These are phyloP conservation scores for Odontophorus gujanensis DNA, from an alignment of 2,113 vertebrate genomes.

Conservation along the genomic window DNA sequence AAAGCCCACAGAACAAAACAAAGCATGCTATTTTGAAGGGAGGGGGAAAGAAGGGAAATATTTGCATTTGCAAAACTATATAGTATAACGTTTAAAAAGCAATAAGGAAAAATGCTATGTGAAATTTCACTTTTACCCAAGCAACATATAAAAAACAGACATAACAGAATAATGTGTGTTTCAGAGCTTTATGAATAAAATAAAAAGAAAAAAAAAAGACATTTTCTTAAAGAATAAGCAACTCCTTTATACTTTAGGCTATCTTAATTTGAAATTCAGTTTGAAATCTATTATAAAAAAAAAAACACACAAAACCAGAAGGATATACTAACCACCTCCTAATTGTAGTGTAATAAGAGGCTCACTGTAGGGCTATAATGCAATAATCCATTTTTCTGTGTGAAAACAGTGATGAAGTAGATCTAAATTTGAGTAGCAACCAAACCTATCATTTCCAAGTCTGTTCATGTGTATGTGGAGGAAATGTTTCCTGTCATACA, in stretches of 20 bases:
- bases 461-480: background rate
- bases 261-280: background rate
- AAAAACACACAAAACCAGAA: background rate
- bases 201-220: background rate
- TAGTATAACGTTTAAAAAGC: background rate
- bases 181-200: background rate
- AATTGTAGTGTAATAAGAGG: background rate
- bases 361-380: background rate
- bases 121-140: background rate
- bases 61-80: background rate
- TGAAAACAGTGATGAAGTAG: background rate
- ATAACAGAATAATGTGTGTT: background rate
- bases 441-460: background rate
- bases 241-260: rapidly evolving
- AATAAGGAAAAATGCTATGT: background rate
- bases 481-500: background rate
- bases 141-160: background rate
- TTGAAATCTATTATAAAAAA: background rate
- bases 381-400: background rate
- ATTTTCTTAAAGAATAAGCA: background rate
- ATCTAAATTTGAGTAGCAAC: background rate
- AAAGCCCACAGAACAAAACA: background rate
- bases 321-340: background rate
- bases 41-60: background rate
- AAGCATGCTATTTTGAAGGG: background rate